phyloP scores from a whole-genome alignment of 2,888 invertebrate genomes.

The Congeria kusceri region DNA sequence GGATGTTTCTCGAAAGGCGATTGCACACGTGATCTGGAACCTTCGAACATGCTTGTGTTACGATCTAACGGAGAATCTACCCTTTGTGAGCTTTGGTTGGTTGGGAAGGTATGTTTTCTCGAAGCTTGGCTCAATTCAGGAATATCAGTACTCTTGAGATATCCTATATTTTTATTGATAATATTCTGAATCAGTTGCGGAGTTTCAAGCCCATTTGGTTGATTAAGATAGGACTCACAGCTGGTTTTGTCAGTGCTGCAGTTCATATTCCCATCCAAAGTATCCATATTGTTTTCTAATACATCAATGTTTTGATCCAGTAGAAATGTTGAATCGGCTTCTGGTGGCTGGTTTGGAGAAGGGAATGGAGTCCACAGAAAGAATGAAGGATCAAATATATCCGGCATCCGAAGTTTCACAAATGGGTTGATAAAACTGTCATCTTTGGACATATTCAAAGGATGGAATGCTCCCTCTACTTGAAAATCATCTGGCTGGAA shows the following conservation, averaged over 20 bases:
- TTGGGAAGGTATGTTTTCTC: conserved; percentile 30
- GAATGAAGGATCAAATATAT: conserved; percentile 51
- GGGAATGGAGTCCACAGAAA: conserved; percentile 26
- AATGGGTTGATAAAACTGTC: conserved; percentile 59
- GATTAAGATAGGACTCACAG: not conserved
- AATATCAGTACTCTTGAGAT: conserved; percentile 45
- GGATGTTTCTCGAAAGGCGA: conserved; percentile 53
- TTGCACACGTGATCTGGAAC: conserved; percentile 42
- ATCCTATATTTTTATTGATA: conserved; percentile 61
- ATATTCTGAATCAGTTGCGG: conserved; percentile 44
- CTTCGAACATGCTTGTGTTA: conserved; percentile 29
- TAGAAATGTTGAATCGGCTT: conserved; percentile 19
- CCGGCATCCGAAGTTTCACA: conserved; percentile 50
- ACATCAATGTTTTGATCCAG: conserved; percentile 35
- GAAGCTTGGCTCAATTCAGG: conserved; percentile 8
- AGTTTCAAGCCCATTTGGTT: not conserved
- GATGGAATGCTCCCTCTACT: conserved; percentile 31
- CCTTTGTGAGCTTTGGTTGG: conserved; percentile 26
- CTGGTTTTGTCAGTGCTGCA: not conserved
- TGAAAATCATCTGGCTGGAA: conserved; percentile 56
- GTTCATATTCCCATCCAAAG: conserved; percentile 1
- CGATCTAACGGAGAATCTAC: conserved; percentile 57
- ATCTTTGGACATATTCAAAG: conserved; percentile 52
- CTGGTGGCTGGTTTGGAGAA: not conserved
- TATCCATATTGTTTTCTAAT: conserved; percentile 12